These are phyloP conservation scores for Microtus pennsylvanicus DNA, from an alignment of 2,113 vertebrate genomes.

Conservation along the genomic window DNA sequence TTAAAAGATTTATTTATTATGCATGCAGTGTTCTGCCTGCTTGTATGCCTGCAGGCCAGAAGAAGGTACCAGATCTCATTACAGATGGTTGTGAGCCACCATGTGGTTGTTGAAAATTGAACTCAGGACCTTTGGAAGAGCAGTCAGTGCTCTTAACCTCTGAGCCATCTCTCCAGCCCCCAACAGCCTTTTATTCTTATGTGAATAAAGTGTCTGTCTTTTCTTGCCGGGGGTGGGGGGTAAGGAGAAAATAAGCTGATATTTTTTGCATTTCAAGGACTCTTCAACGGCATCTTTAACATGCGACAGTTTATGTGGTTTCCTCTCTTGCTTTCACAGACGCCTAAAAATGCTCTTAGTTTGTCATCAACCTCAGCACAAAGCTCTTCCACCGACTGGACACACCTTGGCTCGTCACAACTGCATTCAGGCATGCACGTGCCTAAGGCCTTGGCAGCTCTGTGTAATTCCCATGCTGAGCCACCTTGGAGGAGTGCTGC, in stretches of 20 bases:
- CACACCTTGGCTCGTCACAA: background rate
- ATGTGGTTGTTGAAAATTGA: too few species aligned
- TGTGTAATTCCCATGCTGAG: background rate
- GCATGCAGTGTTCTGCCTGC: too few species aligned
- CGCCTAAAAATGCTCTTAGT: too few species aligned
- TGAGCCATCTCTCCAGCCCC: too few species aligned
- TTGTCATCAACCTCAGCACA: background rate
- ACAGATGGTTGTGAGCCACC: too few species aligned
- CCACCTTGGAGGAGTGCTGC: background rate
- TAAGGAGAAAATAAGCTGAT: background rate
- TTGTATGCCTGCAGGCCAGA: too few species aligned
- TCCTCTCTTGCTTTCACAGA: background rate
- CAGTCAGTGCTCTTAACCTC: too few species aligned
- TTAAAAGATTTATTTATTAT: too few species aligned
- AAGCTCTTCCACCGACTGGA: background rate
- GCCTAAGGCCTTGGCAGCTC: background rate
- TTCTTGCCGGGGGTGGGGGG: background rate
- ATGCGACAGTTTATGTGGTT: background rate
- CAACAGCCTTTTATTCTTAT: background rate
- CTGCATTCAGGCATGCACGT: background rate
- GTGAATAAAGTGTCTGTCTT: background rate
- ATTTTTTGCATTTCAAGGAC: background rate
- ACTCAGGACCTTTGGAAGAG: too few species aligned
- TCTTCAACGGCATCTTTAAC: background rate
- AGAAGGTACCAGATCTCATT: too few species aligned